phyloP scores from a whole-genome alignment of 2,113 vertebrate genomes.

The Nerophis ophidion region DNA sequence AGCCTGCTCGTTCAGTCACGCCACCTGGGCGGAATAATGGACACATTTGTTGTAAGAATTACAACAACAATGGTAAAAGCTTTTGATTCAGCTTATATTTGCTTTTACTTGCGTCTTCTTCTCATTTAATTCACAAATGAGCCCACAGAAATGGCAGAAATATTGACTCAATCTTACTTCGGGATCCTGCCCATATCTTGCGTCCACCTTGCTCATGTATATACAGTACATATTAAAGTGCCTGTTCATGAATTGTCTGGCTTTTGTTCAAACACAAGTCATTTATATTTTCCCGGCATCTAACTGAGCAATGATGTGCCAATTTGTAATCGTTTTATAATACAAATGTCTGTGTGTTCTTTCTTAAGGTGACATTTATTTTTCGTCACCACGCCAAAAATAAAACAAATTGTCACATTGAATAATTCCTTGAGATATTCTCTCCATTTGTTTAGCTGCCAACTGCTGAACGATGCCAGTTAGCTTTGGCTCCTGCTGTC shows the following conservation, averaged over 20 bases:
- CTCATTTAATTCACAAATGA: slow-evolving; percentile 17
- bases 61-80: slow-evolving; percentile 38
- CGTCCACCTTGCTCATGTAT: background rate
- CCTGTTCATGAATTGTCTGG: slow-evolving; percentile 23
- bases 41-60: slow-evolving; percentile 43
- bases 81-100: slow-evolving; percentile 28
- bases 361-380: background rate
- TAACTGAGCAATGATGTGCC: slow-evolving; percentile 22
- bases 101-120: slow-evolving; percentile 13
- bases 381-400: slow-evolving; percentile 26
- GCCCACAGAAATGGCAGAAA: background rate
- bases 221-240: slow-evolving; percentile 9
- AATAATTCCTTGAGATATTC: slow-evolving; percentile 52
- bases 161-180: background rate
- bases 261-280: slow-evolving; percentile 21
- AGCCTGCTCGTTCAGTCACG: slow-evolving; percentile 32
- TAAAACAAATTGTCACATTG: slow-evolving; percentile 33
- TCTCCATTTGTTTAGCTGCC: slow-evolving; percentile 51
- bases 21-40: slow-evolving; percentile 47
- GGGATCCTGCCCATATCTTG: background rate
- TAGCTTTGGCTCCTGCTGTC: slow-evolving; percentile 28
- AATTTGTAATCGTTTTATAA: slow-evolving; percentile 23
- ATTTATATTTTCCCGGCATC: slow-evolving; percentile 19
- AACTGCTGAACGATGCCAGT: slow-evolving; percentile 43
- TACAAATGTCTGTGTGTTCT: slow-evolving; percentile 3